phyloP scores from a whole-genome alignment of 2,888 invertebrate species.

The Hemicrepidius hirtus region DNA sequence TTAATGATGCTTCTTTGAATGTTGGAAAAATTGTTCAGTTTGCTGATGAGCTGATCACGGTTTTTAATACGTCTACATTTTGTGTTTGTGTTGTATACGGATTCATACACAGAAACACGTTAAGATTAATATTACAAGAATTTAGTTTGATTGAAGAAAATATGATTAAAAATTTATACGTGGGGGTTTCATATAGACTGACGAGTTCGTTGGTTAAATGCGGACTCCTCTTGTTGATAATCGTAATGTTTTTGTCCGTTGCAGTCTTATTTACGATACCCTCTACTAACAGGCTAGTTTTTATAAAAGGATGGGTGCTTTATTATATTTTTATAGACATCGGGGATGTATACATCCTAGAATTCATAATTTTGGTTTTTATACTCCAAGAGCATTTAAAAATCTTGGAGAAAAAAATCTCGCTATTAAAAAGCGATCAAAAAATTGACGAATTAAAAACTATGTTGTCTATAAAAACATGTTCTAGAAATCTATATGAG shows the following conservation, averaged over 20 bases:
- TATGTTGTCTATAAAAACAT: not conserved
- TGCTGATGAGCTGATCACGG: not conserved
- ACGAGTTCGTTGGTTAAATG: no score
- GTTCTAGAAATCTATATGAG: constrained; percentile 7
- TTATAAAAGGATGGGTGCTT: not conserved
- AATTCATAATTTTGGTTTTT: not conserved
- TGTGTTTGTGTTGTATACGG: not conserved
- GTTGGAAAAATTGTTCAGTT: not conserved
- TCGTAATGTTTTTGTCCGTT: no score
- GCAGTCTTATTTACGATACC: not conserved
- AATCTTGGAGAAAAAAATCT: no score
- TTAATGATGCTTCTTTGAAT: not conserved
- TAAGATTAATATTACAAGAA: no score
- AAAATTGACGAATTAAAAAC: not conserved
- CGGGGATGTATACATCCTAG: not conserved
- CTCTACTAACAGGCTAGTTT: not conserved
- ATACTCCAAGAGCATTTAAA: no score
- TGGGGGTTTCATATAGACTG: no score
- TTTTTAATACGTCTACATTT: constrained; percentile 1
- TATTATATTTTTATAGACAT: not conserved
- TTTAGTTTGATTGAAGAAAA: no score
- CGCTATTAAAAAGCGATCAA: no score
- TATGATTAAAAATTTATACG: no score
- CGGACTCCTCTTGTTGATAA: no score
- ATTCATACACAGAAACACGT: no score